These are phyloP conservation scores for Lepidostoma basale DNA, from an alignment of 1,140 invertebrate species.

Conservation along the genomic window DNA sequence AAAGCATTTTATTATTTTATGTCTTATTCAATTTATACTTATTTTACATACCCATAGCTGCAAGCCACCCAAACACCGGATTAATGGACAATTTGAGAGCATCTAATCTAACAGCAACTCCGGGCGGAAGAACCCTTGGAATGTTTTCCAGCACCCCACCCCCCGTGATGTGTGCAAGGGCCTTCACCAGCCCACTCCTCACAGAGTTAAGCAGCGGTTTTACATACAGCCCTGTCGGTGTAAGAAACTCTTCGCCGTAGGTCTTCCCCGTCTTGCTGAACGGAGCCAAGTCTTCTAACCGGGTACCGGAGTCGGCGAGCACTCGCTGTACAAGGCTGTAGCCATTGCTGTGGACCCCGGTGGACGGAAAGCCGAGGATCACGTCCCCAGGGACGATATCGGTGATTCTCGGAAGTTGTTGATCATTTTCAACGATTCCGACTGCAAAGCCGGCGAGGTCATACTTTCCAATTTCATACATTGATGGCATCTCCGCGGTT, in stretches of 20 bases:
- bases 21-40: too few relatives aligned
- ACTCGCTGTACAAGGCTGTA: conserved; percentile 83
- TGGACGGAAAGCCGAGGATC: conserved; percentile 81
- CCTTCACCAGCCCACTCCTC: conserved; percentile 77
- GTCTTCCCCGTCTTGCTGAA: conserved; percentile 67
- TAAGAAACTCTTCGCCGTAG: conserved; percentile 81
- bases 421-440: conserved; percentile 78
- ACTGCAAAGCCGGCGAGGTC: conserved; percentile 95
- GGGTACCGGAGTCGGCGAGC: conserved; percentile 62
- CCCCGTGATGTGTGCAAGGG: conserved; percentile 93
- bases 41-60: conserved; percentile 66
- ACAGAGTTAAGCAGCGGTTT: conserved; percentile 78
- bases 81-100: conserved; percentile 77
- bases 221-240: conserved; percentile 90
- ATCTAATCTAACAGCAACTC: conserved; percentile 71
- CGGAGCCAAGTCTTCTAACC: conserved; percentile 73
- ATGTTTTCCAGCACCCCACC: conserved; percentile 93
- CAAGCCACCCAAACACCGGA: conserved; percentile 69
- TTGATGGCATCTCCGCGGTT: conserved; percentile 94
- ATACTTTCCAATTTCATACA: conserved; percentile 82
- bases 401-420: conserved; percentile 69
- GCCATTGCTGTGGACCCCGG: conserved; percentile 89
- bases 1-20: too few relatives aligned
- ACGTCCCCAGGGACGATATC: conserved; percentile 75
- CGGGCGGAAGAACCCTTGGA: conserved; percentile 74